Conservation (phyloP, 2,888 invertebrate species). For the Hecatera dysodea region DNA sequence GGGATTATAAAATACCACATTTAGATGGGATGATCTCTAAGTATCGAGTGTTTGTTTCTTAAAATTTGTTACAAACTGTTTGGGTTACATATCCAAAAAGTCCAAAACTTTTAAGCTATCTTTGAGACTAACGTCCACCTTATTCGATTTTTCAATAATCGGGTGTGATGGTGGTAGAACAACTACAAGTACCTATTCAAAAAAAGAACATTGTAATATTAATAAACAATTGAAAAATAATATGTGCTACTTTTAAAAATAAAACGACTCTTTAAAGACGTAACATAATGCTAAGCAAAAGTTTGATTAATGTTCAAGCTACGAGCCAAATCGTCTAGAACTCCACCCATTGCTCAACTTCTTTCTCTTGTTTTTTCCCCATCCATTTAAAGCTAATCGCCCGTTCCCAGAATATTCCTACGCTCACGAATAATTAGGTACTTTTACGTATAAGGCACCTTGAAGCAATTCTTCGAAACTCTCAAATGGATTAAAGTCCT, state of each 20-base stretch:
- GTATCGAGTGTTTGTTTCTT: too few relatives aligned
- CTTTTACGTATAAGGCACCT: constrained; percentile 25
- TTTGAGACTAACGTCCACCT: background rate
- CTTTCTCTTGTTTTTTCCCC: constrained; percentile 30
- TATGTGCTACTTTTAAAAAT: background rate
- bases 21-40: too few relatives aligned
- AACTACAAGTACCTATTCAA: too few relatives aligned
- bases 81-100: too few relatives aligned
- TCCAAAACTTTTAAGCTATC: background rate
- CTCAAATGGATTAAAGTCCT: constrained; percentile 13
- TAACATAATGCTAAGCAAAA: background rate
- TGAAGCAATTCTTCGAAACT: constrained; percentile 31
- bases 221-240: background rate
- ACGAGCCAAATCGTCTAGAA: constrained; percentile 1
- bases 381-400: constrained; percentile 23
- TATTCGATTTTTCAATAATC: too few relatives aligned
- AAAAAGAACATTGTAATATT: too few relatives aligned
- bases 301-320: constrained; percentile 32
- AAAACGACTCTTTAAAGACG: background rate
- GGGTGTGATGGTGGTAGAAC: too few relatives aligned
- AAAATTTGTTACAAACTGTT: too few relatives aligned
- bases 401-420: constrained; percentile 43
- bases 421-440: constrained; percentile 35
- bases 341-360: constrained; percentile 11
- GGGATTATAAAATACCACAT: too few relatives aligned